Base-by-base conservation (phyloP, 2,888 invertebrate species). In the Luperina nickerlii region DNA sequence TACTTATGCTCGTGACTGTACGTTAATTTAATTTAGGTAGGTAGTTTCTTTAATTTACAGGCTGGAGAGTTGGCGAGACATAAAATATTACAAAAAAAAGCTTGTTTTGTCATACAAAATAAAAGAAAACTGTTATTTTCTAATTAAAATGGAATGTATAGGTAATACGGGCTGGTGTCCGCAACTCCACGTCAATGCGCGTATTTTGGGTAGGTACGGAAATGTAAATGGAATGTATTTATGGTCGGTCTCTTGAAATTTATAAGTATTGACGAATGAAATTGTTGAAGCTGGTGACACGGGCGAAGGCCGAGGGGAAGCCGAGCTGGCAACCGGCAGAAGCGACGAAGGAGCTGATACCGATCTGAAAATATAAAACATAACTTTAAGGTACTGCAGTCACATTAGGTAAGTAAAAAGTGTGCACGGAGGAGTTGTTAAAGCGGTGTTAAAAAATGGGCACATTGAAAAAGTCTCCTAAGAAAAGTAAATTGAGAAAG, bases 271-370 rank as follows among this genome's bases (percentile, higher is more conserved):
- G 91, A 0, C 75, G 45, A 76, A 95, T 94, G 87, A 94, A 95
- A 79, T 51, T 83, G 83, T 84, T 75, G 91, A 94, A 94, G 79
- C 92, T 94, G 87, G 94, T 94, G 54, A 94, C 90, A 54, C 95
- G 90, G 6, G 94, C 94, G 86, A 93, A 95, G 20, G 92, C 94
- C 1, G 94, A 94, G 0, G 95, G 95, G 91, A 88, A 90, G 9
- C 94, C 94, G 38, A 90, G 90, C 74, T 94, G 89, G 87, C 95
- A 95, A 13, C 92, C 93, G 8, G 60, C 70, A 0, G 42, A 7
- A 0, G 94, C 93, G 5, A 93, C 95, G 83, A 95, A 95, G 0
- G 95, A 95, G 45, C 92, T 94, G 81, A 95, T 82, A n/a, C 95
- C 95, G 45, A 94, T 87, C 95, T 95, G 91, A 20, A 81, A 88